phyloP scores from a whole-genome alignment of 2,888 invertebrate species.

The Tinea semifulvella region DNA sequence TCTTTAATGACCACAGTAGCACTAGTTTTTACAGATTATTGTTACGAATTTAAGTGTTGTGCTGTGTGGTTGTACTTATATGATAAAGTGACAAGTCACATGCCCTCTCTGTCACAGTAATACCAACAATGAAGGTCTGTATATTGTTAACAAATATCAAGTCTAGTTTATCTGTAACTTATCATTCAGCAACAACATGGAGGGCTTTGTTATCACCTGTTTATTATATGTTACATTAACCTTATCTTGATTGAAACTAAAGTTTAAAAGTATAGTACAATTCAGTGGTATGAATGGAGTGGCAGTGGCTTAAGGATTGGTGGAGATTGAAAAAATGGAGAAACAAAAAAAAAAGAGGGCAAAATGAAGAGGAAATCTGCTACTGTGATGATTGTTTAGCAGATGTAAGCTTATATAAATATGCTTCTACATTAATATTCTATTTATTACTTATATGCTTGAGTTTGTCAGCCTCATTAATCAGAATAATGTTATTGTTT shows the following conservation, averaged over 20 bases:
- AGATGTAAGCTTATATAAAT: slow-evolving; percentile 45
- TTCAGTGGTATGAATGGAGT: slow-evolving; percentile 68
- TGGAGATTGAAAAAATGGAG: slow-evolving; percentile 79
- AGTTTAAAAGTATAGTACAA: slow-evolving; percentile 3
- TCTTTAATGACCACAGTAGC: not conserved
- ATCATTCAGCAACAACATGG: slow-evolving; percentile 2
- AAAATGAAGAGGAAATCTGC: slow-evolving; percentile 72
- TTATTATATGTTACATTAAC: slow-evolving; percentile 12
- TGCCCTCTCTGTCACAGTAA: not conserved
- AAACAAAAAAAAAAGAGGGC: slow-evolving; percentile 60
- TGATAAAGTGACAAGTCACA: slow-evolving; percentile 5
- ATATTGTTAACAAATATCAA: not conserved
- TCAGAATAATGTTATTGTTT: not conserved
- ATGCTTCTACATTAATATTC: slow-evolving; percentile 9
- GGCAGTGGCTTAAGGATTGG: slow-evolving; percentile 84
- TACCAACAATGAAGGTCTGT: slow-evolving; percentile 8
- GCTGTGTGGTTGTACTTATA: not conserved
- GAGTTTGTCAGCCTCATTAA: no score
- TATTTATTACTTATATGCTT: slow-evolving; percentile 14
- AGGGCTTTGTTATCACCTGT: slow-evolving; percentile 9
- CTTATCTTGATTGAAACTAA: slow-evolving; percentile 15
- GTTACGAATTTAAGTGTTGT: no score
- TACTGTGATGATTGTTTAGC: slow-evolving; percentile 80
- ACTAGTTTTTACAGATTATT: not conserved
- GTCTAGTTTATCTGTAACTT: slow-evolving; percentile 5